These are phyloP conservation scores for Drosophila percnosoma DNA, from an alignment of 2,888 invertebrate genomes.

Conservation along the genomic window DNA sequence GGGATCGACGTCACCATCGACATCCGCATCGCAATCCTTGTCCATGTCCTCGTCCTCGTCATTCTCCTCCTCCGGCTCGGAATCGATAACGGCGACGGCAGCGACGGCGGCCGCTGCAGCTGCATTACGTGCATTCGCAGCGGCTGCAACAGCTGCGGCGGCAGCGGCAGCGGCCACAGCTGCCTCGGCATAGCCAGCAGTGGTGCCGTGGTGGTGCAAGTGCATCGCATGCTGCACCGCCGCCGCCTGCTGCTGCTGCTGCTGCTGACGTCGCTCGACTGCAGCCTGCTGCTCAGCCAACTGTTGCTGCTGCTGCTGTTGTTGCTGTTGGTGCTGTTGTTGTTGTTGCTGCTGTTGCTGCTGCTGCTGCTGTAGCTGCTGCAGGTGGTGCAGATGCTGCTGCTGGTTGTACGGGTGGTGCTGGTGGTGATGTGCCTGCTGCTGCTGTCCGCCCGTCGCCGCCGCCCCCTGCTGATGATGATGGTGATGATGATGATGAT, in stretches of 20 bases:
- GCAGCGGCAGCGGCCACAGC: constrained; percentile 70
- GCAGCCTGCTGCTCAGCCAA: constrained; percentile 61
- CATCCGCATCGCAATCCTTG: constrained; percentile 42
- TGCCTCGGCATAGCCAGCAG: constrained; percentile 68
- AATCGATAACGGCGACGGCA: constrained; percentile 55
- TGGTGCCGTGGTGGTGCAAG: constrained; percentile 62
- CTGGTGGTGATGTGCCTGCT: constrained; percentile 59
- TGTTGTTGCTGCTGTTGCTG: constrained; percentile 62
- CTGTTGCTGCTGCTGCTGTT: constrained; percentile 75
- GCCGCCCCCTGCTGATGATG: constrained; percentile 45
- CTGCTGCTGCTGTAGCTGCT: constrained; percentile 76
- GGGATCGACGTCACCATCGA: constrained; percentile 31
- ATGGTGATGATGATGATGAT: constrained; percentile 60
- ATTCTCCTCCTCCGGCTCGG: constrained; percentile 59
- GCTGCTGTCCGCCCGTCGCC: constrained; percentile 29
- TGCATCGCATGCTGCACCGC: constrained; percentile 58
- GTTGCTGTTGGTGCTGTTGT: constrained; percentile 75
- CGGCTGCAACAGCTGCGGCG: constrained; percentile 66
- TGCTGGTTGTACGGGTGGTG: constrained; percentile 82
- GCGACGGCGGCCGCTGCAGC: constrained; percentile 58
- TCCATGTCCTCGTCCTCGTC: constrained; percentile 65
- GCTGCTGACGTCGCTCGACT: constrained; percentile 55
- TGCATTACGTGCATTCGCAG: constrained; percentile 64
- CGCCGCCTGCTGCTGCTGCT: constrained; percentile 70
- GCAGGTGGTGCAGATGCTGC: constrained; percentile 80